Evolutionary conservation across 2,113 vertebrate genomes (phyloP).

Genomic region (Sialia sialis): DNA sequence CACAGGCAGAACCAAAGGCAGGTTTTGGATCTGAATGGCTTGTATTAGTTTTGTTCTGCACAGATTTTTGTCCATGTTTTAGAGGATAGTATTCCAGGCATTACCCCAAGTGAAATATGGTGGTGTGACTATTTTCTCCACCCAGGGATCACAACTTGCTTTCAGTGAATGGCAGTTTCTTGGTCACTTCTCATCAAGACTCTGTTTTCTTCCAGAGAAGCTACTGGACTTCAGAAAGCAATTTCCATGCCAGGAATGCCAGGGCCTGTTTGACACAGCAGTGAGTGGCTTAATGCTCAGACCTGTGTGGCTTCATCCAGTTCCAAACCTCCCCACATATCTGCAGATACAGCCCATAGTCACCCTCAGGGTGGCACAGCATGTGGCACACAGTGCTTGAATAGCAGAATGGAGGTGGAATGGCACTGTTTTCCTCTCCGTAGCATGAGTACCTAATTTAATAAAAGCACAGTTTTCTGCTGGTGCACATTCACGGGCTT

Average conservation of each 20-base stretch:
- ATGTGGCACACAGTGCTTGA: background rate
- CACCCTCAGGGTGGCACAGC: background rate
- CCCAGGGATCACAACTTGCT: background rate
- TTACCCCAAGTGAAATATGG: background rate
- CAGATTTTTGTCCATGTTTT: background rate
- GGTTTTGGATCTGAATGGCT: background rate
- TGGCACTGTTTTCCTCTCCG: background rate
- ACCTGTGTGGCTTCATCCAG: background rate
- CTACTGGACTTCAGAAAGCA: background rate
- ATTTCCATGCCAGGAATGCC: background rate
- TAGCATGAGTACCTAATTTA: background rate
- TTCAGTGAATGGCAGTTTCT: background rate
- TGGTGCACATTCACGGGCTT: background rate
- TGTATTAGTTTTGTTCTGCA: background rate
- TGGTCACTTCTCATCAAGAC: background rate
- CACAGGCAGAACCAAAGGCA: background rate
- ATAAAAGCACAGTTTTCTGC: background rate
- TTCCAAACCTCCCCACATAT: background rate
- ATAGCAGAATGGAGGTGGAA: background rate
- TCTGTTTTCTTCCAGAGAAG: background rate
- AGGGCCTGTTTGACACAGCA: background rate
- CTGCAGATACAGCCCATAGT: background rate
- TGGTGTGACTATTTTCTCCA: background rate
- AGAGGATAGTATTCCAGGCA: background rate
- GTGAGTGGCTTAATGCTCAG: background rate